Evolutionary conservation across 2,888 invertebrate species (phyloP).

Genomic region (Lampropteryx suffumata): DNA sequence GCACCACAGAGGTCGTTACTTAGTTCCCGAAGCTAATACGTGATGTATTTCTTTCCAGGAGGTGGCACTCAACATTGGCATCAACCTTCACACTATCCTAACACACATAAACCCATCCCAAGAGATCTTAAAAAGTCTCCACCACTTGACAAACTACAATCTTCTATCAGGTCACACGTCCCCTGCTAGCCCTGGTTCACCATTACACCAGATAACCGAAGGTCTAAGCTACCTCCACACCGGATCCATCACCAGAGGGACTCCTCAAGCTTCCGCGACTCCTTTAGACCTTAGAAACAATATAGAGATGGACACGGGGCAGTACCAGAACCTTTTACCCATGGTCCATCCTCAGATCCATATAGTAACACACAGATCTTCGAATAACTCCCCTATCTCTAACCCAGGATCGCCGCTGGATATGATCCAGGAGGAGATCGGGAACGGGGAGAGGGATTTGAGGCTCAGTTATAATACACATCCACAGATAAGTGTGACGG

Average conservation of each 20-base stretch:
- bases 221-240: conserved; percentile 90
- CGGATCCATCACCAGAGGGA: conserved; percentile 86
- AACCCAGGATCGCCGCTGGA: conserved; percentile 87
- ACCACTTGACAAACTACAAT: conserved; percentile 57
- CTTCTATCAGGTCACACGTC: conserved; percentile 54
- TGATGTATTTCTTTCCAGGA: conserved; percentile 50
- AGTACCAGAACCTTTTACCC: conserved; percentile 68
- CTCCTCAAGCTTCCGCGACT: conserved; percentile 84
- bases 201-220: conserved; percentile 85
- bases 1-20: too few relatives aligned
- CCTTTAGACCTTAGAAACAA: conserved; percentile 80
- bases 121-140: conserved; percentile 57
- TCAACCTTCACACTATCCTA: conserved; percentile 70
- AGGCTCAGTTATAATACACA: conserved; percentile 68
- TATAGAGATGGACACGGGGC: conserved; percentile 78
- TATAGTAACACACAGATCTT: conserved; percentile 76
- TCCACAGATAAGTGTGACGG: conserved; percentile 96
- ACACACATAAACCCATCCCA: conserved; percentile 58
- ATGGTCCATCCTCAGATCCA: conserved; percentile 70
- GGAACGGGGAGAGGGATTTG: conserved; percentile 62
- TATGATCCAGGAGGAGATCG: conserved; percentile 88
- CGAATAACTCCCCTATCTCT: conserved; percentile 85
- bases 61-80: conserved; percentile 78
- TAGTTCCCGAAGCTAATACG: too few relatives aligned
- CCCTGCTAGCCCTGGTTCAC: conserved; percentile 64